Base-by-base conservation (phyloP, 2,113 vertebrate species). In the Nesogale talazaci region DNA sequence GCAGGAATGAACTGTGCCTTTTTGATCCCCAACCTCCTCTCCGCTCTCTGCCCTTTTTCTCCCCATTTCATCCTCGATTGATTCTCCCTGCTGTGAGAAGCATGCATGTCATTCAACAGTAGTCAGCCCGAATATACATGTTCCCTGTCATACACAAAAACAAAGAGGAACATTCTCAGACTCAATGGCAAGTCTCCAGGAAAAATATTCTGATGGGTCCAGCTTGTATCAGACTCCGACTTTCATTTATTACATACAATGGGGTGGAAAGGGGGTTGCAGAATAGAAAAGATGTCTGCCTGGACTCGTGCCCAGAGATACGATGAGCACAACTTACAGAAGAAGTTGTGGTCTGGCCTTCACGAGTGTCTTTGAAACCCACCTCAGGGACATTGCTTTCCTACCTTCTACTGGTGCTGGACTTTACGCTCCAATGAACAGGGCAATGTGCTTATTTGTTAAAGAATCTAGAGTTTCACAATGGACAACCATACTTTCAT, bases 61-160 rank as follows among this genome's bases (percentile, higher is more conserved):
- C 34, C 34, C 34, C 10, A 77, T 22, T 29, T 80, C 38, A 67
- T 23, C 25, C 17, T 84, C 81, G 52, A 2, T 67, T 6, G 25
- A 34, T 67, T 16, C 16, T 4, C 16, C 56, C 46, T 6, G 56
- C 0, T 81, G 74, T 46, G 76, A 85, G 86, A 31, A 0, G 46
- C 46, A 52, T 6, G 46, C 46, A 52, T 52, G 46, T 52, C 10
- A 12, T 52, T 52, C 46, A 52, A 40, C 40, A 34, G 65, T 15
- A 67, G 36, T 86, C 57, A 52, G 69, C 81, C 12, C 16, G 14
- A 59, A 31, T 86, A 83, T 61, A 67, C 4, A 70, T 36, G 36
- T 65, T 8, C 77, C 38, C 38, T 86, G 82, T 82, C 20, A 84
- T 22, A 36, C 61, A 57, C 16, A 89, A 38, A 82, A 82, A 90